Base-by-base conservation (phyloP, 2,888 invertebrate species). In the Spialia ferax region DNA sequence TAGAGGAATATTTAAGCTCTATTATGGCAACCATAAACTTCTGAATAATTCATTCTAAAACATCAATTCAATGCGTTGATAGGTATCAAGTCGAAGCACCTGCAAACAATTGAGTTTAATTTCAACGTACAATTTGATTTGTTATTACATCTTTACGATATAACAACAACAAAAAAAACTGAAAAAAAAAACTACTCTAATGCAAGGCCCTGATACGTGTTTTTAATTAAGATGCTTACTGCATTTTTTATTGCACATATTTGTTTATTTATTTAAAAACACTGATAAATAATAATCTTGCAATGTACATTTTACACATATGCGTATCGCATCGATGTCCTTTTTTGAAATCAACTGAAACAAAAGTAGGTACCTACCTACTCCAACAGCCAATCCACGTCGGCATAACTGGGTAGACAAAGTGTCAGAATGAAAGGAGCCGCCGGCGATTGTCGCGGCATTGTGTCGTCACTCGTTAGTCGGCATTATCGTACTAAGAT, bases 401-500 rank as follows among this genome's bases (percentile, higher is more conserved):
- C 72, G 81, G 74, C 81, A 80, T 77, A 78, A 85, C 76, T 83
- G 73, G 79, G 83, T 75, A 87, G 91, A 92, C 92, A 91, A 89
- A 90, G 93, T 92, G 92, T 92, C 89, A 86, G 85, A 92, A 93
- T 93, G 89, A 93, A 93, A 93, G 89, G 77, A 70, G 71, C 92
- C 92, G 92, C 91, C 88, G 83, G 76, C 91, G 91, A 91, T 92
- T 92, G 93, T 91, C 91, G 85, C 85, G 77, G 91, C 90, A 91
- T 93, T 91, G 93, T 92, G 88, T 89, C 91, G 89, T 88, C 91
- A 90, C 88, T 93, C 89, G 93, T 93, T 93, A 92, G 89, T 81
- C 87, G 80, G 85, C 86, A 91, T 91, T 91, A 91, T 90, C 90
- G 91, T 89, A 88, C 84, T 84, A 85, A 91, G 93, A 93, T 93